phyloP scores from a whole-genome alignment of 2,888 invertebrate species.

The Axea sp. region DNA sequence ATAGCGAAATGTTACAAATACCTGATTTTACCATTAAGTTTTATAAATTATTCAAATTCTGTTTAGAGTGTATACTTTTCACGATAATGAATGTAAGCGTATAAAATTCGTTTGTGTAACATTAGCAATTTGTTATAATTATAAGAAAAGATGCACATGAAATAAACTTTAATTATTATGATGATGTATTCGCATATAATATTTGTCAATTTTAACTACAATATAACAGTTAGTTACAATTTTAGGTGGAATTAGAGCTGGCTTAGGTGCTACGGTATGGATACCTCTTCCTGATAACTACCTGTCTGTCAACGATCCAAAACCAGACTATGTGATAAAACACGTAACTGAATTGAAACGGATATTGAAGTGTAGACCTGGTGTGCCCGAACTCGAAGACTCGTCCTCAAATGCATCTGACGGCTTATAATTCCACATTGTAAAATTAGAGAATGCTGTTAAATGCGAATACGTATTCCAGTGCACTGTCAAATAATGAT shows the following conservation, averaged over 20 bases:
- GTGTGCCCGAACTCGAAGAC: conserved; percentile 80
- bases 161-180: too few species aligned
- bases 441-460: conserved; percentile 21
- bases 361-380: conserved; percentile 79
- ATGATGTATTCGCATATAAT: too few species aligned
- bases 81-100: too few species aligned
- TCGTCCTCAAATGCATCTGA: conserved; percentile 79
- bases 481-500: conserved; percentile 25
- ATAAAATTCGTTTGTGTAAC: too few species aligned
- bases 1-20: too few species aligned
- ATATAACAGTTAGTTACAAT: conserved; percentile 38
- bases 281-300: conserved; percentile 82
- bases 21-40: too few species aligned
- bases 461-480: conserved; percentile 27
- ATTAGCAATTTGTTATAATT: too few species aligned
- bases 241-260: conserved; percentile 87
- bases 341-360: conserved; percentile 84
- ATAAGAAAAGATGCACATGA: too few species aligned
- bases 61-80: too few species aligned
- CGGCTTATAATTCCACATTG: conserved; percentile 75
- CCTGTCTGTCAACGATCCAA: conserved; percentile 77
- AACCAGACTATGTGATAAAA: conserved; percentile 85
- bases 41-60: too few species aligned
- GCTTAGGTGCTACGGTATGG: conserved; percentile 90
- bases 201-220: too few species aligned